Evolutionary conservation across 53 echinoderm and acorn worm genomes (phyloP).

Genomic region (Actinopyga echinites): DNA sequence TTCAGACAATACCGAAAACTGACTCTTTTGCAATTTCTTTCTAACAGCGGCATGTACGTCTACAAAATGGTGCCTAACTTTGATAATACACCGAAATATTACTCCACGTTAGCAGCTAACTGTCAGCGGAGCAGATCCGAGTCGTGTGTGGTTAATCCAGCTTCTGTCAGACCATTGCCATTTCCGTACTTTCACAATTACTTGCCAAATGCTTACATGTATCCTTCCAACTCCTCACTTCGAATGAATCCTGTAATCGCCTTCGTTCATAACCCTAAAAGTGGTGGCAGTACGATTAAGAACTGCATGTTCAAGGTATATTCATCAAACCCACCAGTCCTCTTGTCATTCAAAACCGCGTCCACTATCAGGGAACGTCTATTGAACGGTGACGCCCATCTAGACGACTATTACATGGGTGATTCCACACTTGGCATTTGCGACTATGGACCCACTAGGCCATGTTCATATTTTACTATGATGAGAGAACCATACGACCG

Average conservation of each 20-base stretch:
- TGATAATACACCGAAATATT: no score
- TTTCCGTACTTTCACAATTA: conserved; percentile 4
- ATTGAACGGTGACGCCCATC: background rate
- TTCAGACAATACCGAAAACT: no score
- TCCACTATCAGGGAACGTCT: background rate
- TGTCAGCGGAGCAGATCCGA: no score
- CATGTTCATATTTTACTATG: conserved; percentile 61
- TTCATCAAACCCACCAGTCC: background rate
- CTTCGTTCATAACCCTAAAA: conserved; percentile 41
- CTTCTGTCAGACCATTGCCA: background rate
- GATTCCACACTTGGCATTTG: conserved; percentile 42
- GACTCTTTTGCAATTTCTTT: no score
- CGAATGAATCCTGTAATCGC: background rate
- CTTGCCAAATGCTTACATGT: conserved; percentile 14
- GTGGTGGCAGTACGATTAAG: conserved; percentile 46
- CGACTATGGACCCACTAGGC: conserved; percentile 17
- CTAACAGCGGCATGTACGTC: no score
- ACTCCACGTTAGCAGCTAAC: no score
- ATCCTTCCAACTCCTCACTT: background rate
- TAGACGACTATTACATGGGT: conserved; percentile 39
- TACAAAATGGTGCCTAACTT: no score
- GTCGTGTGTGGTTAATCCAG: no score
- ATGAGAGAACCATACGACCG: conserved; percentile 51
- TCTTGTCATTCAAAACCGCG: conserved; percentile 21
- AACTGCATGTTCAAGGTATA: conserved; percentile 17